Conservation (phyloP, 2,888 invertebrate species). For the Trilocha varians region DNA sequence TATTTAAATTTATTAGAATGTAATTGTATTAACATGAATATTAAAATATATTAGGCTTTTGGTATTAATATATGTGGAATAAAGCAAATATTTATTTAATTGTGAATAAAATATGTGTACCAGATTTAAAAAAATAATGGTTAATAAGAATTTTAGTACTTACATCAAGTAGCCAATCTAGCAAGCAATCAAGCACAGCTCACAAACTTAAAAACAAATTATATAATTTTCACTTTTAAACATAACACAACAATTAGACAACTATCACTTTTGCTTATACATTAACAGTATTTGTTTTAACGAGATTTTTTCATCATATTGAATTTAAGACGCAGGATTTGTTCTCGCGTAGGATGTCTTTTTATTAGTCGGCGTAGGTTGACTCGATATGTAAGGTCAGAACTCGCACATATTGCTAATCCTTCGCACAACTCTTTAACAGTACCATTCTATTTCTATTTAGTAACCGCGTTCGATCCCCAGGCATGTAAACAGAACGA, state of each 20-base stretch:
- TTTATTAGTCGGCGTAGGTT: constrained; percentile 62
- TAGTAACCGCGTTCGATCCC: constrained; percentile 8
- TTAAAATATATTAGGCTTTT: no score
- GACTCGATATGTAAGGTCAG: constrained; percentile 56
- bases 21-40: no score
- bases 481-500: constrained; percentile 47
- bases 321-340: constrained; percentile 30
- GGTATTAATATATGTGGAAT: no score
- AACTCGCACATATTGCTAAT: constrained; percentile 31
- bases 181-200: background rate
- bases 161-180: background rate
- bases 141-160: background rate
- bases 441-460: constrained; percentile 34
- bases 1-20: no score
- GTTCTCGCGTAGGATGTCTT: constrained; percentile 55
- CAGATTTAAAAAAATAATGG: no score
- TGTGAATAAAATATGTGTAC: no score
- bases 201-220: no score
- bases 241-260: background rate
- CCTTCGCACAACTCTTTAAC: constrained; percentile 22
- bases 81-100: no score
- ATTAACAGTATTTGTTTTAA: background rate
- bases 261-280: background rate
- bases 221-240: background rate
- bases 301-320: background rate